A percentile compares a stretch with the other conserved stretches of the same genome.
These are phyloP conservation scores for Drosophila malerkotliana DNA, from an alignment of 1,140 invertebrate species.

Conservation along the genomic window DNA sequence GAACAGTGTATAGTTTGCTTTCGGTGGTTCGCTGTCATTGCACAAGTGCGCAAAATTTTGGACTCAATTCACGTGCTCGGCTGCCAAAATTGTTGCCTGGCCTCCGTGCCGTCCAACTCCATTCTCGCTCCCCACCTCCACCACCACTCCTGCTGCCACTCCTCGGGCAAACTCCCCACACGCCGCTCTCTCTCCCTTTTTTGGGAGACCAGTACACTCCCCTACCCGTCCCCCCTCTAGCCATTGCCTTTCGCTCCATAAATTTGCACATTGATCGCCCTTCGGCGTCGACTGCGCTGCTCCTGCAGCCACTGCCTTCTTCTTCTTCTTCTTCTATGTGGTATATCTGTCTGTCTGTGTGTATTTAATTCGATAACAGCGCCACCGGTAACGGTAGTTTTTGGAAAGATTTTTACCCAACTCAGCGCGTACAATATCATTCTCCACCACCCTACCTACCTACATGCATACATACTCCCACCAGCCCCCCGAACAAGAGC, in stretches of 20 bases:
- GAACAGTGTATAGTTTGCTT: slow-evolving; percentile 11
- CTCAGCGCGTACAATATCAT: slow-evolving; percentile 21
- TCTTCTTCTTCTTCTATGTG: neutral
- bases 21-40: slow-evolving; percentile 68
- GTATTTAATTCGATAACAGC: slow-evolving; percentile 78
- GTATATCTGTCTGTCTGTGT: slow-evolving; percentile 48
- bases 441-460: neutral
- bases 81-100: slow-evolving; percentile 75
- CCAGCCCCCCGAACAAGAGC: slow-evolving; percentile 14
- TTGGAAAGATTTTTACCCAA: slow-evolving; percentile 70
- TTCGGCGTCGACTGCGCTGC: slow-evolving; percentile 51
- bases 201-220: slow-evolving; percentile 1
- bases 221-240: slow-evolving; percentile 6
- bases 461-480: neutral
- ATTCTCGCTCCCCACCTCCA: slow-evolving; percentile 8
- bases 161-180: neutral
- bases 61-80: slow-evolving; percentile 78
- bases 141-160: neutral
- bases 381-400: slow-evolving; percentile 48
- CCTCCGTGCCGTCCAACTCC: slow-evolving; percentile 6
- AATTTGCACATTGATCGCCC: slow-evolving; percentile 80
- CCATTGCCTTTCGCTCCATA: slow-evolving; percentile 67
- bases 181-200: slow-evolving; percentile 6
- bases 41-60: slow-evolving; percentile 81
- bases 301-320: neutral